These are phyloP conservation scores for Zhengitettix transpicula DNA, from an alignment of 2,888 invertebrate genomes.

Conservation along the genomic window DNA sequence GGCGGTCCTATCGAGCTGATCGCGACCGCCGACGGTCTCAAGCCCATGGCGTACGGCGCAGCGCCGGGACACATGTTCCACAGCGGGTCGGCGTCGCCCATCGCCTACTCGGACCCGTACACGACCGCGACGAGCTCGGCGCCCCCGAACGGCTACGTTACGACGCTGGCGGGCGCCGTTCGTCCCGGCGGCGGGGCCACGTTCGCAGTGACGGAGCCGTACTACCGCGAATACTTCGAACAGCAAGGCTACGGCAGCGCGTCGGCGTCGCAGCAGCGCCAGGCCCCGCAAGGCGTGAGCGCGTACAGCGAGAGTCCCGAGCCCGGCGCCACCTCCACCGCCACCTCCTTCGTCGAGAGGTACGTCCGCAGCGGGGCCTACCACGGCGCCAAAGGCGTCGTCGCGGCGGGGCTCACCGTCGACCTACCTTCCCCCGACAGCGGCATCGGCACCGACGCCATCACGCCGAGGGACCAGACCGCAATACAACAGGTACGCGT, in stretches of 20 bases:
- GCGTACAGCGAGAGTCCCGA: constrained; percentile 21
- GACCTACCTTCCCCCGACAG: constrained; percentile 92
- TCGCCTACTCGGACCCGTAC: constrained; percentile 33
- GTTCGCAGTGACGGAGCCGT: constrained; percentile 48
- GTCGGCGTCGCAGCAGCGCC: constrained; percentile 16
- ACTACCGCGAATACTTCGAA: constrained; percentile 60
- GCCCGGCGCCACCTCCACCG: constrained; percentile 32
- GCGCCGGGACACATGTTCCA: constrained; percentile 18
- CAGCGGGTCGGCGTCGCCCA: constrained; percentile 45
- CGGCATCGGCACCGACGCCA: constrained; percentile 87
- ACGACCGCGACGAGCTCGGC: constrained; percentile 11
- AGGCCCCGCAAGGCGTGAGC: constrained; percentile 15
- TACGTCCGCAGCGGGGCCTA: constrained; percentile 46
- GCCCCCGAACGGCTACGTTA: constrained; percentile 21
- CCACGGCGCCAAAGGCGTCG: constrained; percentile 43
- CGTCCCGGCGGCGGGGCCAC: constrained; percentile 27
- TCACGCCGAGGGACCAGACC: constrained; percentile 79
- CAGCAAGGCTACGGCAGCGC: constrained; percentile 27
- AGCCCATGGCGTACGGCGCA: constrained; percentile 34
- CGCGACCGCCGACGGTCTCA: constrained; percentile 27
- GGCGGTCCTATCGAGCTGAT: constrained; percentile 30
- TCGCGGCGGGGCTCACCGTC: constrained; percentile 59
- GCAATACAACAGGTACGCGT: constrained; percentile 70
- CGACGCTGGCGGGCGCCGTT: constrained; percentile 26
- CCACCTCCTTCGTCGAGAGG: constrained; percentile 48